Evolutionary conservation across 2,797 vertebrate species (phyloP).

Genomic region (Ctenopoma kingsleyae): DNA sequence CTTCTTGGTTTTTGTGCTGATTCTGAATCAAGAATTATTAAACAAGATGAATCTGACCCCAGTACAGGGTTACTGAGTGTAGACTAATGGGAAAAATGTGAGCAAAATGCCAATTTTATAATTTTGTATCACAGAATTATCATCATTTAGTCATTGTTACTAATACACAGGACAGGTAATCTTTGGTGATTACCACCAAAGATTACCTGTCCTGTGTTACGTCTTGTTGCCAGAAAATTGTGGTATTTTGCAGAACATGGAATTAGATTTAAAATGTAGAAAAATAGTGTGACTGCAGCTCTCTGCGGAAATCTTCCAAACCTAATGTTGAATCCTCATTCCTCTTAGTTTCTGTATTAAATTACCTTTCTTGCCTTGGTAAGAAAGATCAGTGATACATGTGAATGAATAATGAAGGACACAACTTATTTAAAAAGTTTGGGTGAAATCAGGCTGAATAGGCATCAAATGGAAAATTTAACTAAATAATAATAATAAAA

Average conservation of each 20-base stretch:
- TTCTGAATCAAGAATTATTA: no score
- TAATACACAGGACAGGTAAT: background rate
- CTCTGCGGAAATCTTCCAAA: slow-evolving; percentile 5
- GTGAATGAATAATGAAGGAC: background rate
- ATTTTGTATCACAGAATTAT: no score
- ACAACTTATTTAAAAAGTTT: background rate
- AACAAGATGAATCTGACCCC: no score
- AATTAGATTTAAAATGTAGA: slow-evolving; percentile 1
- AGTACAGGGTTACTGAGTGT: no score
- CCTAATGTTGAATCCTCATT: background rate
- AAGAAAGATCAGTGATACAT: background rate
- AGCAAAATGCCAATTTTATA: no score
- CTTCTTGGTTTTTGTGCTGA: no score
- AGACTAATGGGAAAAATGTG: no score
- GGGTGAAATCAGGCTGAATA: slow-evolving; percentile 1
- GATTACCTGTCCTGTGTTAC: slow-evolving; percentile 11
- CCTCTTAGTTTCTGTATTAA: background rate
- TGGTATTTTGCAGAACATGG: background rate
- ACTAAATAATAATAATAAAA: background rate
- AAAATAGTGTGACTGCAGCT: background rate
- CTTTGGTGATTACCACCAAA: background rate
- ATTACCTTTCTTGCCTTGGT: background rate
- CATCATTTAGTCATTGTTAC: background rate
- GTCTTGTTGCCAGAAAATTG: slow-evolving; percentile 2
- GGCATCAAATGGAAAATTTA: slow-evolving; percentile 2